Evolutionary conservation across 2,888 invertebrate genomes (phyloP).

Genomic region (Chironomus tentans): DNA sequence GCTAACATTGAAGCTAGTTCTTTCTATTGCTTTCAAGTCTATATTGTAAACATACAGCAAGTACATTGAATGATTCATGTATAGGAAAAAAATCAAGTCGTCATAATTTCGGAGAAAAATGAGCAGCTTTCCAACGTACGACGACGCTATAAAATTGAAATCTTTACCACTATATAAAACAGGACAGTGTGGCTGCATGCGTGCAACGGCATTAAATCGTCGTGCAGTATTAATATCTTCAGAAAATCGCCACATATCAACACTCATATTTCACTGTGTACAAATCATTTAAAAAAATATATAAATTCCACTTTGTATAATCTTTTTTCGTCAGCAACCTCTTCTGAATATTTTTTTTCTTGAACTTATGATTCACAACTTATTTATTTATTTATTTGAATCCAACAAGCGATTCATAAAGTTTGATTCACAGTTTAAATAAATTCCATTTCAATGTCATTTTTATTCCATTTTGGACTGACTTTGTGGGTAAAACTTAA

Average conservation of each 20-base stretch:
- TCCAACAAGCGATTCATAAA: too few relatives aligned
- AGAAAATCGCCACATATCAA: conserved; percentile 44
- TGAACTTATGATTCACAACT: background rate
- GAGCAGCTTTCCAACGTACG: too few relatives aligned
- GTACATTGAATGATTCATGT: background rate
- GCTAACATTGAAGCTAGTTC: too few relatives aligned
- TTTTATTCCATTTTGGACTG: too few relatives aligned
- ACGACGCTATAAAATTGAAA: background rate
- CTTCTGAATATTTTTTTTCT: background rate
- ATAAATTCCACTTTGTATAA: conserved; percentile 5
- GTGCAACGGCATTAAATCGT: conserved; percentile 40
- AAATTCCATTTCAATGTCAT: too few relatives aligned
- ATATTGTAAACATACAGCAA: too few relatives aligned
- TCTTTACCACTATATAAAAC: conserved; percentile 37
- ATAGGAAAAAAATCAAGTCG: background rate
- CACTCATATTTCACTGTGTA: conserved; percentile 36
- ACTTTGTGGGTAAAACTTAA: background rate
- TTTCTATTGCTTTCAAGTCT: too few relatives aligned
- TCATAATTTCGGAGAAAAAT: too few relatives aligned
- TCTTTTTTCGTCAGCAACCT: too few relatives aligned
- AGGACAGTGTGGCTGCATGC: conserved; percentile 39
- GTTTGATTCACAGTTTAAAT: too few relatives aligned
- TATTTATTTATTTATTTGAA: background rate
- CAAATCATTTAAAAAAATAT: background rate
- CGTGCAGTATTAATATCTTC: conserved; percentile 40